phyloP scores from a whole-genome alignment of 2,113 vertebrate species.

The Psephotus haematonotus region DNA sequence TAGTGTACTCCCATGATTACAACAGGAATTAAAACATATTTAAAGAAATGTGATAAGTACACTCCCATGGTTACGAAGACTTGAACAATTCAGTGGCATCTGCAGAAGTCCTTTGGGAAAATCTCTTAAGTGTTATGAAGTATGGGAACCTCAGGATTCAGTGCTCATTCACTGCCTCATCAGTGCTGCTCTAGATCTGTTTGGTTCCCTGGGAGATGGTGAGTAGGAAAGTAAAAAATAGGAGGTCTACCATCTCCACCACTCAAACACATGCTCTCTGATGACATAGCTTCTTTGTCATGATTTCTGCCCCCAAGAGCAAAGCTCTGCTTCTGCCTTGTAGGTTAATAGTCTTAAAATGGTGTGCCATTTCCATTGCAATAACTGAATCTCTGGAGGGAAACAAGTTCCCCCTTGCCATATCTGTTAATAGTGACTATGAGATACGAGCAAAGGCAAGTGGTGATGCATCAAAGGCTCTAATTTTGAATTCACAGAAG shows the following conservation, averaged over 20 bases:
- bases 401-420: not conserved
- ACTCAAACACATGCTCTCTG: not conserved
- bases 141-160: not conserved
- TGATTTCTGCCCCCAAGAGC: not conserved
- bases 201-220: not conserved
- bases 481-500: not conserved
- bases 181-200: not conserved
- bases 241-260: not conserved
- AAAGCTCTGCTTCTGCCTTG: not conserved
- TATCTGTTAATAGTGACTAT: not conserved
- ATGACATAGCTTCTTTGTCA: not conserved
- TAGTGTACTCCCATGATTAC: not conserved
- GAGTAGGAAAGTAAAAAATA: not conserved
- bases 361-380: not conserved
- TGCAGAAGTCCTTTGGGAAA: not conserved
- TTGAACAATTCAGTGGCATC: not conserved
- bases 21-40: not conserved
- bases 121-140: not conserved
- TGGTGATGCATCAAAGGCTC: not conserved
- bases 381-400: not conserved
- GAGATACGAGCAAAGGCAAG: accelerated
- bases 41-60: not conserved
- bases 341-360: not conserved
- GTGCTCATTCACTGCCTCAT: not conserved
- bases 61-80: not conserved